phyloP scores from a whole-genome alignment of 1,140 invertebrate genomes.

The Drosophila athabasca region DNA sequence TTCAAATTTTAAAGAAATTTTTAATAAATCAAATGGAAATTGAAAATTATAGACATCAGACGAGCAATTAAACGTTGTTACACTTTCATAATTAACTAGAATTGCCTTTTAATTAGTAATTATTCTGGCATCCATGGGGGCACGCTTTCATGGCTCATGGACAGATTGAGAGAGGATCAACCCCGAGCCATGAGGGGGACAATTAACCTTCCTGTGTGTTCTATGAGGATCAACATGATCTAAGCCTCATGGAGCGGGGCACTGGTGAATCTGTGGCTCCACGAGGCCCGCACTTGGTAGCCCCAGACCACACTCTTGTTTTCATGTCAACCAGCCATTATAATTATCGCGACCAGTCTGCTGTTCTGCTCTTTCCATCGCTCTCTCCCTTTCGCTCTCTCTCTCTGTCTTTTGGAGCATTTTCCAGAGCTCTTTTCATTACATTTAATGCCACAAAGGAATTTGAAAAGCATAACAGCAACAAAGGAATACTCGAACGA shows the following conservation, averaged over 20 bases:
- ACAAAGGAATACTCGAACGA: constrained; percentile 51
- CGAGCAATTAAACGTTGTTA: constrained; percentile 28
- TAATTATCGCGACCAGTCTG: constrained; percentile 71
- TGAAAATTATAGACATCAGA: constrained; percentile 14
- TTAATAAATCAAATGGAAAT: constrained; percentile 35
- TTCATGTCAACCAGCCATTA: constrained; percentile 73
- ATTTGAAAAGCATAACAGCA: constrained; percentile 80
- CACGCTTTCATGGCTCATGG: constrained; percentile 30
- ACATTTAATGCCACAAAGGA: constrained; percentile 80
- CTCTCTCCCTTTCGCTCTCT: not conserved
- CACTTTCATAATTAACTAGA: constrained; percentile 24
- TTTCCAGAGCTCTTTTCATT: constrained; percentile 77
- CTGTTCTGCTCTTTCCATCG: not conserved
- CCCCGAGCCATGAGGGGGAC: constrained; percentile 6
- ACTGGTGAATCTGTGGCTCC: constrained; percentile 29
- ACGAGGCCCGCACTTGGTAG: constrained; percentile 7
- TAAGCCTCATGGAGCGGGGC: constrained; percentile 8
- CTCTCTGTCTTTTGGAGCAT: constrained; percentile 50
- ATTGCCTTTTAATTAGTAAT: constrained; percentile 51
- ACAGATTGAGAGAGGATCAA: not conserved
- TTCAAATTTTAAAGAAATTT: constrained; percentile 13
- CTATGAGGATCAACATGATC: too few relatives aligned
- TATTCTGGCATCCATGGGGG: constrained; percentile 31
- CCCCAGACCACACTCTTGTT: constrained; percentile 44
- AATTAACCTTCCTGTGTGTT: constrained; percentile 1